These are phyloP conservation scores for Ophion ellenae DNA, from an alignment of 2,888 invertebrate genomes.

Conservation along the genomic window DNA sequence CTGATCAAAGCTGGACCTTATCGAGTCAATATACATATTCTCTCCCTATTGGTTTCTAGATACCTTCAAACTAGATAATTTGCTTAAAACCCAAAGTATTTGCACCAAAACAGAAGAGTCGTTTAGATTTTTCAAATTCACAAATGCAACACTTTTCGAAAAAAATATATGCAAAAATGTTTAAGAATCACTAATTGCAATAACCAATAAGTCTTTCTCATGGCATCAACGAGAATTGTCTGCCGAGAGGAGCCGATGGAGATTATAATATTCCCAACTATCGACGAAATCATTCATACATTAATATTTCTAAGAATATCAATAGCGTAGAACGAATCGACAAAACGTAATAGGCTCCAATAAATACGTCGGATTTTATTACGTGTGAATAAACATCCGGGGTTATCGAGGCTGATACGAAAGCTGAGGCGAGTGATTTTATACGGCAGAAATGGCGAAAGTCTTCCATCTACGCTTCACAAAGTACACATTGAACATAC, in stretches of 20 bases:
- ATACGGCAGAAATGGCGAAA: constrained; percentile 33
- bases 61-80: too few species aligned
- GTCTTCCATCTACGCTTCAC: constrained; percentile 16
- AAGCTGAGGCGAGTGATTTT: constrained; percentile 34
- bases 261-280: background rate
- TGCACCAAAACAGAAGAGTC: too few species aligned
- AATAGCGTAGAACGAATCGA: background rate
- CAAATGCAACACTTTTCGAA: background rate
- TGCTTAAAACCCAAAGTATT: too few species aligned
- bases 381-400: constrained; percentile 42
- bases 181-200: too few species aligned
- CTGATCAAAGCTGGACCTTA: too few species aligned
- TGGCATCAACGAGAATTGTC: background rate
- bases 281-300: background rate
- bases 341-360: background rate
- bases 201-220: too few species aligned
- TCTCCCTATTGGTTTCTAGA: too few species aligned
- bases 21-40: too few species aligned
- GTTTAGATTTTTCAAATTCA: too few species aligned
- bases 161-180: background rate
- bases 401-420: constrained; percentile 7
- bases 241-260: background rate
- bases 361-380: constrained; percentile 21
- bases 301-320: background rate
- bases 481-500: constrained; percentile 35